Evolutionary conservation across 1,140 invertebrate genomes (phyloP).

Genomic region (Armadillidium nasatum): DNA sequence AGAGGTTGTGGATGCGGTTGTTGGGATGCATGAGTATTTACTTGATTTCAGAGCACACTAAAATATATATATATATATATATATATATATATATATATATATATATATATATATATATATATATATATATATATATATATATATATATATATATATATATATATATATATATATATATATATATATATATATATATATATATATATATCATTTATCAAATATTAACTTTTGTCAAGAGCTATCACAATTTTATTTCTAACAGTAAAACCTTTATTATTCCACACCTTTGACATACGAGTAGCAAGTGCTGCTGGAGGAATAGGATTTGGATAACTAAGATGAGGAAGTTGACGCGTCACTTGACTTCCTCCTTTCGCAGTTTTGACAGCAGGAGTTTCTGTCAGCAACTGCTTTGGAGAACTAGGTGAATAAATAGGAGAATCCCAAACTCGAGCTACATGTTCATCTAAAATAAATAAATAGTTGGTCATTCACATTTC

Average conservation of each 20-base stretch:
- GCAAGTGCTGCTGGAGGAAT: not conserved
- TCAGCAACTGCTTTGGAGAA: not conserved
- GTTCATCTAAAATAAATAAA: not conserved
- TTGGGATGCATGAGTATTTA: not conserved
- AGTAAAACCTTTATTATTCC: not conserved
- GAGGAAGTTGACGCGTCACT: not conserved
- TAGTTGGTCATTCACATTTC: too few relatives aligned
- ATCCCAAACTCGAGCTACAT: not conserved
- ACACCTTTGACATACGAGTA: not conserved
- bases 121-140: too few relatives aligned
- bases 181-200: too few relatives aligned
- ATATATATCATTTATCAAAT: too few relatives aligned
- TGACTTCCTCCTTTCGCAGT: not conserved
- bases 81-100: too few relatives aligned
- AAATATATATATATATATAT: too few relatives aligned
- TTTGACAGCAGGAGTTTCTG: not conserved
- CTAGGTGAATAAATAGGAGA: constrained; percentile 2
- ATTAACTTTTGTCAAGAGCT: too few relatives aligned
- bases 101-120: too few relatives aligned
- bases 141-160: too few relatives aligned
- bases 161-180: too few relatives aligned
- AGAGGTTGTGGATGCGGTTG: not conserved
- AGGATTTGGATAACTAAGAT: not conserved
- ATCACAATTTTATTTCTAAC: too few relatives aligned
- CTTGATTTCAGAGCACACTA: not conserved